Percentiles rank a stretch among this genome's conserved stretches.
These are phyloP conservation scores for Eublepharis macularius DNA, from an alignment of 2,113 vertebrate species.

Conservation along the genomic window DNA sequence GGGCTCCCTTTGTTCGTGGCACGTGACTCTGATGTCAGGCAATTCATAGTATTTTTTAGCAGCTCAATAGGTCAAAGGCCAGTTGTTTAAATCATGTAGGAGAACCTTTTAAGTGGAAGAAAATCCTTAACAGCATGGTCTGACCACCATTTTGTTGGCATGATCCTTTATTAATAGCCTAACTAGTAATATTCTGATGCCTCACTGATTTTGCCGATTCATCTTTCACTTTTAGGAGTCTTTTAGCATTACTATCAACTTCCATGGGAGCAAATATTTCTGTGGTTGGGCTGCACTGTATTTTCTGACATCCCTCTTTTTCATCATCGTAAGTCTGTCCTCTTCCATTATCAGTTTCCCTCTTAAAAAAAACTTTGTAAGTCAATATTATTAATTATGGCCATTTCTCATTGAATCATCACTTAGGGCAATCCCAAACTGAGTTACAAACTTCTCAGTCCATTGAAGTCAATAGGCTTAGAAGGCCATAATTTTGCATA, in stretches of 20 bases:
- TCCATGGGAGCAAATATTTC: not conserved
- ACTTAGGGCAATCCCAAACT: not conserved
- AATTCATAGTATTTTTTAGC: no score
- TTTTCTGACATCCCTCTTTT: not conserved
- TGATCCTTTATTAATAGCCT: not conserved
- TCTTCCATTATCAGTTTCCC: not conserved
- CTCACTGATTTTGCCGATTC: not conserved
- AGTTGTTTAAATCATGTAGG: fast-evolving
- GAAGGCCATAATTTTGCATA: no score
- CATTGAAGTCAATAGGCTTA: no score
- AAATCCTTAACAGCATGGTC: not conserved
- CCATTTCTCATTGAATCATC: not conserved
- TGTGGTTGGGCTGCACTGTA: not conserved
- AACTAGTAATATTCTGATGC: not conserved
- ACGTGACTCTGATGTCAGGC: no score
- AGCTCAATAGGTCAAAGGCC: no score
- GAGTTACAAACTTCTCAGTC: no score
- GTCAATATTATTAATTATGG: not conserved
- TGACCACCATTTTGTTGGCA: not conserved
- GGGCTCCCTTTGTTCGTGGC: no score
- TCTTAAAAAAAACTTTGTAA: not conserved
- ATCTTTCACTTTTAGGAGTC: not conserved
- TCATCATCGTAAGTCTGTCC: not conserved
- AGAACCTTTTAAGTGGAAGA: not conserved
- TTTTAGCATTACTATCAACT: not conserved